phyloP scores from a whole-genome alignment of 1,140 invertebrate genomes.

The Microvelia longipes region DNA sequence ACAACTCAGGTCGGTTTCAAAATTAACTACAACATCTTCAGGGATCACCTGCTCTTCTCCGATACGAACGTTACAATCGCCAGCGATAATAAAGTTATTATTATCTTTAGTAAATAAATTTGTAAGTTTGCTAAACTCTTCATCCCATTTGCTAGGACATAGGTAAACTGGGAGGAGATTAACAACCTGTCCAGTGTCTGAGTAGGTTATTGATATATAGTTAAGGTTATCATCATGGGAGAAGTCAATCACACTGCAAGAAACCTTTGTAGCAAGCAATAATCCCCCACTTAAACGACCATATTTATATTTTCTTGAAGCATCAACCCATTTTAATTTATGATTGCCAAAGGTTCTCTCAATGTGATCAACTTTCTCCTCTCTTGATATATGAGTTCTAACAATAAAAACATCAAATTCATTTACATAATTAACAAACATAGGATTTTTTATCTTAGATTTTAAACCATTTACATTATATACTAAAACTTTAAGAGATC shows the following conservation, averaged over 20 bases:
- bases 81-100: background rate
- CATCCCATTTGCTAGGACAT: background rate
- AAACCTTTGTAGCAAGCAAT: background rate
- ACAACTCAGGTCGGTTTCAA: background rate
- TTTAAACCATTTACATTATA: background rate
- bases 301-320: background rate
- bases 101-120: background rate
- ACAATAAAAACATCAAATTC: background rate
- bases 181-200: background rate
- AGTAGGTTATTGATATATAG: background rate
- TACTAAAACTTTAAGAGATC: background rate
- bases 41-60: background rate
- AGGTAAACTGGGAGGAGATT: background rate
- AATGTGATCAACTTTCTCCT: background rate
- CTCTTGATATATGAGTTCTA: background rate
- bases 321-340: background rate
- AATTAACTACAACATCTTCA: background rate
- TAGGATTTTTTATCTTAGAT: background rate
- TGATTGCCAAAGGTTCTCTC: background rate
- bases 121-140: background rate
- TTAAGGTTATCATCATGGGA: background rate
- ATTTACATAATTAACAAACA: background rate
- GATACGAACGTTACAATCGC: background rate
- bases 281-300: background rate
- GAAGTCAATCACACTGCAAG: background rate